phyloP scores from a whole-genome alignment of 92 coral and sea anemone genomes.

The Ricordea florida region DNA sequence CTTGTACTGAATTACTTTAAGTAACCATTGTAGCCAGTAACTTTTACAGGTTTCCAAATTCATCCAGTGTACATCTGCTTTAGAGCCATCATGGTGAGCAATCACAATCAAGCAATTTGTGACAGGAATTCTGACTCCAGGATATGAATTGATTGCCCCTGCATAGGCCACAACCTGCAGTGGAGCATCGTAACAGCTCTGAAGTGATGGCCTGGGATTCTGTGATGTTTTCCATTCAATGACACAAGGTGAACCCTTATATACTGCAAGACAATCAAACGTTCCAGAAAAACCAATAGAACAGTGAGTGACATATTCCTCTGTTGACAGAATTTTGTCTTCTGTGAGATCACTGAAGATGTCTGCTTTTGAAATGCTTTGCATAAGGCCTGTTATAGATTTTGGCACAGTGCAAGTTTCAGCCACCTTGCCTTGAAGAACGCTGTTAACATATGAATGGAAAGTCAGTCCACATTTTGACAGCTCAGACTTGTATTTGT shows the following conservation, averaged over 20 bases:
- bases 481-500: slow-evolving; percentile 56
- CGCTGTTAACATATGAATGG: slow-evolving; percentile 73
- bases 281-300: slow-evolving; percentile 84
- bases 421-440: slow-evolving; percentile 33
- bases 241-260: slow-evolving; percentile 82
- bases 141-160: slow-evolving; percentile 86
- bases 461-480: slow-evolving; percentile 69
- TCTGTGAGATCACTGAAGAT: slow-evolving; percentile 26
- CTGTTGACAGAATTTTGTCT: slow-evolving; percentile 69
- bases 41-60: slow-evolving; percentile 71
- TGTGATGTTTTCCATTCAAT: slow-evolving; percentile 98
- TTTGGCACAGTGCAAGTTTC: background rate
- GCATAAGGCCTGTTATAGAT: slow-evolving; percentile 50
- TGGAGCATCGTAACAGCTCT: slow-evolving; percentile 88
- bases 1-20: slow-evolving; percentile 68
- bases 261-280: slow-evolving; percentile 80
- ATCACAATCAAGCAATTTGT: slow-evolving; percentile 72
- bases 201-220: slow-evolving; percentile 59
- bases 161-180: slow-evolving; percentile 96
- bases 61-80: slow-evolving; percentile 93
- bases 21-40: slow-evolving; percentile 89
- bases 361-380: slow-evolving; percentile 20
- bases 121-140: slow-evolving; percentile 61
- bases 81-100: slow-evolving; percentile 88
- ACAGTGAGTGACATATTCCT: slow-evolving; percentile 67